phyloP scores from a whole-genome alignment of 2,113 vertebrate species.

The Arizona elegans region DNA sequence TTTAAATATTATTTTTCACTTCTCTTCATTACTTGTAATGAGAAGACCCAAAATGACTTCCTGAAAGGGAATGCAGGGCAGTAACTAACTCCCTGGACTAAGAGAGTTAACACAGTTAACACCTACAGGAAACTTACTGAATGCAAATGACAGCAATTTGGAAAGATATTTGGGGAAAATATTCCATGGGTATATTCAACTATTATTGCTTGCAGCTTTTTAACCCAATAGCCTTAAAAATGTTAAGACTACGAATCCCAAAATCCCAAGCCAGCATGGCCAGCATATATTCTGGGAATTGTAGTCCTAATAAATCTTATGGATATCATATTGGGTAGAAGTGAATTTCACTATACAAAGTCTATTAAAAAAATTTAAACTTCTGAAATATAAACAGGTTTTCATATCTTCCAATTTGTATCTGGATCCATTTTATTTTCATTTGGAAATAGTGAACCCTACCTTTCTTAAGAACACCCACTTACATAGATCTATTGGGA shows the following conservation, averaged over 20 bases:
- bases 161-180: neutral
- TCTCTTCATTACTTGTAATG: neutral
- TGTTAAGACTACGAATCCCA: neutral
- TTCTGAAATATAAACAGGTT: neutral
- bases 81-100: neutral
- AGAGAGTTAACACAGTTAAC: neutral
- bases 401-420: neutral
- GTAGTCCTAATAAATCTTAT: neutral
- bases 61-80: neutral
- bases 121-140: neutral
- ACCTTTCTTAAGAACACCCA: neutral
- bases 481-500: neutral
- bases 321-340: neutral
- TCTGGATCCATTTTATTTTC: neutral
- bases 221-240: neutral
- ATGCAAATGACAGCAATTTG: neutral
- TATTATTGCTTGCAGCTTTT: neutral
- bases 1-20: neutral
- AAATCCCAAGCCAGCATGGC: neutral
- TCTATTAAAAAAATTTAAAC: neutral
- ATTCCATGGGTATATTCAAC: neutral
- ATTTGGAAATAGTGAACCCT: neutral
- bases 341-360: neutral
- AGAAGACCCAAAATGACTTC: neutral
- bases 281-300: neutral